Conservation (phyloP, 2,797 vertebrate genomes). For the Eleutherodactylus coqui region DNA sequence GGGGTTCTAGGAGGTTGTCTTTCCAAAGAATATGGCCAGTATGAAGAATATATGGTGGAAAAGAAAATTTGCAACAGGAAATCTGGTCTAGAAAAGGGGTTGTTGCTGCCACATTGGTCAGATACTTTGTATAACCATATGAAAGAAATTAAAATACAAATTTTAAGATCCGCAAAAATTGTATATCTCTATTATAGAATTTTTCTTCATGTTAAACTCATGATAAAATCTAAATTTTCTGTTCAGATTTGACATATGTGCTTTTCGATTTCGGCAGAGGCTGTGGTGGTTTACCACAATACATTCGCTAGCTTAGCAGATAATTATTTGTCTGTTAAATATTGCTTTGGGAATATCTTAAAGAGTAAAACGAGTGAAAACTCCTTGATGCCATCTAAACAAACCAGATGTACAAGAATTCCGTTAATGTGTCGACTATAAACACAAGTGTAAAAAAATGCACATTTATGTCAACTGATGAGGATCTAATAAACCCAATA, state of each 20-base stretch:
- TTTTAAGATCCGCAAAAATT: background rate
- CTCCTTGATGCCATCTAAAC: background rate
- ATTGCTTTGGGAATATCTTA: constrained; percentile 2
- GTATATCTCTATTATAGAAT: background rate
- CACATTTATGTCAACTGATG: constrained; percentile 23
- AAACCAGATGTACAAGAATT: constrained; percentile 14
- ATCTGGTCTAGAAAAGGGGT: too few species aligned
- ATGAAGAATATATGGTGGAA: too few species aligned
- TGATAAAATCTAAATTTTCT: background rate
- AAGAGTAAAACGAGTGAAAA: background rate
- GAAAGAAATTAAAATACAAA: background rate
- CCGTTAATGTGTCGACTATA: background rate
- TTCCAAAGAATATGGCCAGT: too few species aligned
- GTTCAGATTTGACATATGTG: constrained; percentile 11
- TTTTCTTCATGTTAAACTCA: background rate
- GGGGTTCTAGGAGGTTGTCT: too few species aligned
- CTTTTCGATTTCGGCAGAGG: background rate
- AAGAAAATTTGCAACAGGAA: too few species aligned
- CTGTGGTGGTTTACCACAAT: constrained; percentile 43
- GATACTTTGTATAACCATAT: background rate
- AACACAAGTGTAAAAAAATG: constrained; percentile 8
- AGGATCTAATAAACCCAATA: constrained; percentile 24
- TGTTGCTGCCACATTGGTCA: too few species aligned
- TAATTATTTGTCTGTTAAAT: constrained; percentile 22
- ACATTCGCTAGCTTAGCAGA: constrained; percentile 21